phyloP scores from a whole-genome alignment of 2,888 invertebrate species.

The Temnothorax unifasciatus region DNA sequence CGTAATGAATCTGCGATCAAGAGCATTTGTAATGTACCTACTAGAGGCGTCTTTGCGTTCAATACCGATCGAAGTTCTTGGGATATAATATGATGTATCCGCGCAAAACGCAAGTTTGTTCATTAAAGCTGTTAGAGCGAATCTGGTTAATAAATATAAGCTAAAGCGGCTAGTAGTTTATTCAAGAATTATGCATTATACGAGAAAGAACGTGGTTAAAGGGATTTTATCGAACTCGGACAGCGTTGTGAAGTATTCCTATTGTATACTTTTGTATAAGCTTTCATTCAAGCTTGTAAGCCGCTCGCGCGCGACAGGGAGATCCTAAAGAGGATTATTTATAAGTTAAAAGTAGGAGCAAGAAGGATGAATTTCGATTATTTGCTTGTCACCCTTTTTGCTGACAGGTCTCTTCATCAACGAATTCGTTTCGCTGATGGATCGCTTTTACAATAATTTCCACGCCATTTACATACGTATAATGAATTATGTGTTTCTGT shows the following conservation, averaged over 20 bases:
- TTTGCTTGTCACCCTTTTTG: slow-evolving; percentile 28
- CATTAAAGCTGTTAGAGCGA: slow-evolving; percentile 5
- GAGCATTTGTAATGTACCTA: neutral
- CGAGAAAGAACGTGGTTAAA: slow-evolving; percentile 21
- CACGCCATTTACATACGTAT: neutral
- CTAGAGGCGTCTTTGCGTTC: too few species aligned
- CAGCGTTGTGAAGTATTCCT: slow-evolving; percentile 13
- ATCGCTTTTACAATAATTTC: neutral
- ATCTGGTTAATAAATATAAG: slow-evolving; percentile 22
- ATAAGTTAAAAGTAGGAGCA: slow-evolving; percentile 38
- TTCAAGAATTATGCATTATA: slow-evolving; percentile 15
- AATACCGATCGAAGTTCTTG: neutral
- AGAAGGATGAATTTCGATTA: slow-evolving; percentile 29
- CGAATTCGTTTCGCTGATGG: slow-evolving; percentile 1
- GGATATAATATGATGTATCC: neutral
- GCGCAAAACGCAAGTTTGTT: slow-evolving; percentile 6
- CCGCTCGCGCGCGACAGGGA: slow-evolving; percentile 2
- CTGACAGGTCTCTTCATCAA: neutral
- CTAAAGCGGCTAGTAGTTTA: neutral
- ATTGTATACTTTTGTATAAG: slow-evolving; percentile 10
- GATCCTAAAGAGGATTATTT: slow-evolving; percentile 46
- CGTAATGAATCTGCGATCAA: neutral
- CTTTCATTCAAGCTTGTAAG: slow-evolving; percentile 28
- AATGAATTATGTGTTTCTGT: neutral
- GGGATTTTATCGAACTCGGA: slow-evolving; percentile 20